Conservation (phyloP, 2,888 invertebrate genomes). For the Rotaria macrura region DNA sequence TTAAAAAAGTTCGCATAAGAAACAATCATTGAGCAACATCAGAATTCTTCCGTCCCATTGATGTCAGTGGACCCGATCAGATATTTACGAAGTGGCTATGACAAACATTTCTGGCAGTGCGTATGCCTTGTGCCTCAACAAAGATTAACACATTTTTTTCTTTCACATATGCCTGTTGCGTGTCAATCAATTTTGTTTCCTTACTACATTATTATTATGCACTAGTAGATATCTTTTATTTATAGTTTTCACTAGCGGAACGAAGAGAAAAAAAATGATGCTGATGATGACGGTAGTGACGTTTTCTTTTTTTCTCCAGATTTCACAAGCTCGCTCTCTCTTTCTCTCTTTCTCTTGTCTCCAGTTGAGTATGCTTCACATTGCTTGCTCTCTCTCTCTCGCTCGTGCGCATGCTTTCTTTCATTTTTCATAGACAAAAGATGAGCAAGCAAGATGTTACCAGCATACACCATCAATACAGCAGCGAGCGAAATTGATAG, state of each 20-base stretch:
- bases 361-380: background rate
- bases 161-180: background rate
- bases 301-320: background rate
- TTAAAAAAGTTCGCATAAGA: background rate
- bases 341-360: background rate
- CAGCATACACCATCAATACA: background rate
- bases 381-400: background rate
- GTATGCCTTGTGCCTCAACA: background rate
- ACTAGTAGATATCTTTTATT: background rate
- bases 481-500: background rate
- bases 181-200: conserved; percentile 4
- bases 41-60: background rate
- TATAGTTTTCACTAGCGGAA: background rate
- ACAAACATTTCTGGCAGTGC: background rate
- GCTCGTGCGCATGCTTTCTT: background rate
- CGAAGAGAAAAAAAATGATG: background rate
- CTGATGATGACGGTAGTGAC: background rate
- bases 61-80: background rate
- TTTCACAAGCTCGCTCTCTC: background rate
- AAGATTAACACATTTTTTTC: background rate
- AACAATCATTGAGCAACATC: background rate
- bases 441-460: conserved; percentile 11
- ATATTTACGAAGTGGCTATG: background rate
- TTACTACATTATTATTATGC: background rate
- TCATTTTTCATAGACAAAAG: background rate